These are phyloP conservation scores for Taenioides sp. DNA, from an alignment of 2,797 vertebrate genomes.

Conservation along the genomic window DNA sequence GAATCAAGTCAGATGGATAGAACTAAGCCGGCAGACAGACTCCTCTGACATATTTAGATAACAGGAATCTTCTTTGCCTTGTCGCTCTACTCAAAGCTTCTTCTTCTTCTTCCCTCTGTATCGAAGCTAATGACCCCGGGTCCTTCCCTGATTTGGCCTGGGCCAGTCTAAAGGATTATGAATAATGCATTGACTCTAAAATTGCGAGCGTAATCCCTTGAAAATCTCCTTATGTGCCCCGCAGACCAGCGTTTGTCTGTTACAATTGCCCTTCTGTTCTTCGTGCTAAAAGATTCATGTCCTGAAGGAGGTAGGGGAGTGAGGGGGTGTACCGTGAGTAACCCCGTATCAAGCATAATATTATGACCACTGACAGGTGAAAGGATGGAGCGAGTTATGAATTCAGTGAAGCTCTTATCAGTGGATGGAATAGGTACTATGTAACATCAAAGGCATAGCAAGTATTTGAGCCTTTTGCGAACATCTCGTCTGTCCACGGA, in stretches of 20 bases:
- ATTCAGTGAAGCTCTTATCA: neutral
- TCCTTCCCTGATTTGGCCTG: conserved; percentile 79
- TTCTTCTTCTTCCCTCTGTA: conserved; percentile 45
- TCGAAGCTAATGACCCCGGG: conserved; percentile 77
- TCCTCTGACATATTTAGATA: conserved; percentile 57
- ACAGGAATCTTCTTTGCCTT: conserved; percentile 49
- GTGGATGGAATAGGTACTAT: neutral
- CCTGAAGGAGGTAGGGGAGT: conserved; percentile 10
- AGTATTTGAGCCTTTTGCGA: neutral
- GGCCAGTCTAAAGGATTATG: conserved; percentile 79
- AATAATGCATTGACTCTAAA: conserved; percentile 85
- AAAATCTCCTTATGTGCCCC: conserved; percentile 80
- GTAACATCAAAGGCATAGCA: neutral
- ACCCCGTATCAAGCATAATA: conserved; percentile 18
- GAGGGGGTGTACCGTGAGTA: conserved; percentile 29
- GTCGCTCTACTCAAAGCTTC: conserved; percentile 33
- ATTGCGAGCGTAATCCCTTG: conserved; percentile 84
- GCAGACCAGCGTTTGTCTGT: conserved; percentile 74
- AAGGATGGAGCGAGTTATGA: neutral
- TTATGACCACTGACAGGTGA: conserved; percentile 27
- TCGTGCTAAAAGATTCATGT: conserved; percentile 52
- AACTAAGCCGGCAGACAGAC: conserved; percentile 28
- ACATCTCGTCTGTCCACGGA: too few species aligned
- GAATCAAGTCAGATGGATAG: conserved; percentile 38
- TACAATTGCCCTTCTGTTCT: conserved; percentile 72